Evolutionary conservation across 2,797 vertebrate species (phyloP).

Genomic region (Rhinichthys osculus): DNA sequence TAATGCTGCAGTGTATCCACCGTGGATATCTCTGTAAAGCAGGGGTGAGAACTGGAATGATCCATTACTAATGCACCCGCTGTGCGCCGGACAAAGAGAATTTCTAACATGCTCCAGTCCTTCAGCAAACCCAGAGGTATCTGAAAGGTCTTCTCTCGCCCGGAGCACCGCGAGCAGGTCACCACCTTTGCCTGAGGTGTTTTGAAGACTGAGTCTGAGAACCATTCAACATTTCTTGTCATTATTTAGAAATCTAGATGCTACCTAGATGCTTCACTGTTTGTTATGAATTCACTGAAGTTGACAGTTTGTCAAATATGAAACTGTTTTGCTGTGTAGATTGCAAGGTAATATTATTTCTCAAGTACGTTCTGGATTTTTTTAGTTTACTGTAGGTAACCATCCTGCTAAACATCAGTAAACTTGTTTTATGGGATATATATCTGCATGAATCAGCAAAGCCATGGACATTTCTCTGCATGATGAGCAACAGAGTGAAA

Average conservation of each 20-base stretch:
- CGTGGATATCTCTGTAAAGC: slow-evolving; percentile 42
- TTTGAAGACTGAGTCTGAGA: background rate
- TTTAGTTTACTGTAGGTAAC: background rate
- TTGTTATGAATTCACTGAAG: slow-evolving; percentile 24
- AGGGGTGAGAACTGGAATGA: slow-evolving; percentile 36
- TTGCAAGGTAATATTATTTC: slow-evolving; percentile 21
- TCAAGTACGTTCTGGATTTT: slow-evolving; percentile 10
- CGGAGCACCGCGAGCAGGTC: background rate
- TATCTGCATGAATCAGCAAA: slow-evolving; percentile 22
- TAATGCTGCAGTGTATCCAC: slow-evolving; percentile 27
- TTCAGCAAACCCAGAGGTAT: slow-evolving; percentile 15
- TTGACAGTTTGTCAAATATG: slow-evolving; percentile 14
- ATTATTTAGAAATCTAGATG: slow-evolving; percentile 6
- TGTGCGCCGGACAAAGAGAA: slow-evolving; percentile 23
- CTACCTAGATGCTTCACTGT: background rate
- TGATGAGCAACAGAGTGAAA: slow-evolving; percentile 16
- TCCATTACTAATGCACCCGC: slow-evolving; percentile 47
- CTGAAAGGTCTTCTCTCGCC: slow-evolving; percentile 9
- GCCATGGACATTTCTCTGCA: slow-evolving; percentile 18
- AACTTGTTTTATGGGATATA: slow-evolving; percentile 18
- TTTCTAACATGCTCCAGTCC: slow-evolving; percentile 29
- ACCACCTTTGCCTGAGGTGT: slow-evolving; percentile 21
- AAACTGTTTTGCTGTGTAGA: slow-evolving; percentile 6
- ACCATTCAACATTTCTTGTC: background rate
- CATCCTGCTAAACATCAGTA: slow-evolving; percentile 1